Evolutionary conservation across 2,113 vertebrate genomes (phyloP).

Genomic region (Rhinopomastus cyanomelas): DNA sequence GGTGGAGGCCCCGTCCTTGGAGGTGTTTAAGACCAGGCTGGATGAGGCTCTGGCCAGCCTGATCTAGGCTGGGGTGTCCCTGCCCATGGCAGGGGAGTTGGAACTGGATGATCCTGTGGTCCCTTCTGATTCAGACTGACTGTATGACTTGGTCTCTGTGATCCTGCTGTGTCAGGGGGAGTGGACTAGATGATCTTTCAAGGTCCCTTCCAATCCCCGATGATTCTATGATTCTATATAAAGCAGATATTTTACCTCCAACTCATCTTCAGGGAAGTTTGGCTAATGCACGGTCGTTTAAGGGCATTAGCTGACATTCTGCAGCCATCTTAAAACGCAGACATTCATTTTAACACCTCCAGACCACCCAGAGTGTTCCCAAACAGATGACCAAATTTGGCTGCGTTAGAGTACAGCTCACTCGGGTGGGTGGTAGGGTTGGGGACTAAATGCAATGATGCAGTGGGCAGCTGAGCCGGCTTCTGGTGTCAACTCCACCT

Average conservation of each 20-base stretch:
- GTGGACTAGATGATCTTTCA: too few species aligned
- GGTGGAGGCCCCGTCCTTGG: too few species aligned
- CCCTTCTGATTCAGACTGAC: too few species aligned
- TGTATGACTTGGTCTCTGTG: too few species aligned
- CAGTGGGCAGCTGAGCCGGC: background rate
- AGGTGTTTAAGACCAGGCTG: too few species aligned
- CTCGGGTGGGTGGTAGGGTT: background rate
- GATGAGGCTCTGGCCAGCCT: too few species aligned
- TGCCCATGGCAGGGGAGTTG: too few species aligned
- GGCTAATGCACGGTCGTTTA: conserved; percentile 29
- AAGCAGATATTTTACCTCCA: conserved; percentile 24
- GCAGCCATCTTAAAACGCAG: background rate
- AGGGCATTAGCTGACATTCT: background rate
- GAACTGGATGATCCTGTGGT: too few species aligned
- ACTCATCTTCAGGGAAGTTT: conserved; percentile 14
- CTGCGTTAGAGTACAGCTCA: background rate
- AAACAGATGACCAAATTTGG: background rate
- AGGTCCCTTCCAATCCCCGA: too few species aligned
- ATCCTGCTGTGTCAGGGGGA: too few species aligned
- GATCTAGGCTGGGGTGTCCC: too few species aligned
- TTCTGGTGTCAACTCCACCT: background rate
- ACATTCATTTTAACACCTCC: background rate
- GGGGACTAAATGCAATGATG: background rate
- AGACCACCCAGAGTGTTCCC: background rate
- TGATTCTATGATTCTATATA: too few species aligned